Evolutionary conservation across 1,140 invertebrate species (phyloP), one percentile per base, ranked within the genome.

Genomic region (Galleria mellonella): DNA sequence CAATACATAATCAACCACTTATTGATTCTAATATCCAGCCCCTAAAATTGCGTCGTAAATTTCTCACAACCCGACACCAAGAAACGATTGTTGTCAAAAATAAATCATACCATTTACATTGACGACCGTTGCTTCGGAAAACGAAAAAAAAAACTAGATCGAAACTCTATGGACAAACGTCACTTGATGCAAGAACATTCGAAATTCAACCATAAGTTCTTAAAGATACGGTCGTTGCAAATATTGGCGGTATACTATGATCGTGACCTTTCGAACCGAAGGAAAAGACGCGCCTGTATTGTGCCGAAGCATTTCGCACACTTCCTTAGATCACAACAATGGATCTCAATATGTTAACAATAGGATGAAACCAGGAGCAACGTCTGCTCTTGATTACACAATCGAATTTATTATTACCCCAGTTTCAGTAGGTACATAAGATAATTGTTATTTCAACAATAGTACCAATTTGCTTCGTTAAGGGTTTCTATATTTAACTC

Each of bases 91-190:
- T 82, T 79, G 73, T 77, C 65, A 66, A 64, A 73, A 79, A 79
- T 82, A 82, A 82, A 82, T 82, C 72, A 79, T 61, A 51, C 32
- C 71, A 71, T 73, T 68, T 71, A 77, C 67, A 71, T 73, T 23
- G 17, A 23, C 66, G 54, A 60, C 48, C 42, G 46, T 47, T 50
- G 17, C 17, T 15, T 47, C 42, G 35, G 56, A 68, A 72, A 67
- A 76, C 42, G 35, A 58, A 68, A 72, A 67, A 76, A 76, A 71
- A 74, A 75, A 70, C 43, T 75, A 70, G 66, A 72, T 71, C 62
- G 60, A 61, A 70, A 64, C 55, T 47, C 47, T 52, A 52, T 60
- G 39, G 32, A 46, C 35, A 15, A 37, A 37, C 30, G 14, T 48
- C 9, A 14, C 9, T 43, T 55, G 32, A 9, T 11, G 35, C 9